Evolutionary conservation across 2,888 invertebrate species (phyloP).

Genomic region (Eilema depressum): DNA sequence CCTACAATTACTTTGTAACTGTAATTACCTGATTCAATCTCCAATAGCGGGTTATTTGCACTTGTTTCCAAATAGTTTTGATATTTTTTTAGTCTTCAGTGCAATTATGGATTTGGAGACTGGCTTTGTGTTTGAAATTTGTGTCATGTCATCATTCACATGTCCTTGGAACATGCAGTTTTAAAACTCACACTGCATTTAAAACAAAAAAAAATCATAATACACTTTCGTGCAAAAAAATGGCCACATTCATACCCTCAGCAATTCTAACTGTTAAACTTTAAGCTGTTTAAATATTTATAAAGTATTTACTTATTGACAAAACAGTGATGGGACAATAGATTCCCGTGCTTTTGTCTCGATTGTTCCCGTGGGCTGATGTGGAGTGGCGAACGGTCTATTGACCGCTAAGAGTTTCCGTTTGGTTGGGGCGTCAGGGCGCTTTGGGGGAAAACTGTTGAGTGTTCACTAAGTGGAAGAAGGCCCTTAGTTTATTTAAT

Average conservation of each 20-base stretch:
- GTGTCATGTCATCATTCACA: background rate
- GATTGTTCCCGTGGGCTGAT: constrained; percentile 51
- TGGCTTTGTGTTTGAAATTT: background rate
- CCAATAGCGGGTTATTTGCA: background rate
- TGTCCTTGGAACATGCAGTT: background rate
- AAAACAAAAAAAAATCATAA: constrained; percentile 21
- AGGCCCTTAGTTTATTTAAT: constrained; percentile 15
- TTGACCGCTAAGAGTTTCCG: constrained; percentile 80
- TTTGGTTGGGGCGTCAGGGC: constrained; percentile 42
- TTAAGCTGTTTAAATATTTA: constrained; percentile 83
- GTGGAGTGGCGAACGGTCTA: constrained; percentile 59
- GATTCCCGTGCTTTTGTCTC: constrained; percentile 64
- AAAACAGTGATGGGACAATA: constrained; percentile 77
- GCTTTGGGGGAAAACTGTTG: constrained; percentile 15
- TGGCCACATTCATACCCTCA: constrained; percentile 48
- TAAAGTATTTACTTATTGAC: constrained; percentile 80
- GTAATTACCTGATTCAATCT: background rate
- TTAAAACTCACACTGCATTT: background rate
- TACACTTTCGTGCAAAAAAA: constrained; percentile 24
- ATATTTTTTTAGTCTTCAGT: background rate
- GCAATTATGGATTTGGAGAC: background rate
- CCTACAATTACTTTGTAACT: background rate
- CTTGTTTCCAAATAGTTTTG: background rate
- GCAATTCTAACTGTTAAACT: constrained; percentile 57
- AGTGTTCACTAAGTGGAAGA: constrained; percentile 16